Evolutionary conservation across 2,113 vertebrate genomes (phyloP).

Genomic region (Trinectes maculatus): DNA sequence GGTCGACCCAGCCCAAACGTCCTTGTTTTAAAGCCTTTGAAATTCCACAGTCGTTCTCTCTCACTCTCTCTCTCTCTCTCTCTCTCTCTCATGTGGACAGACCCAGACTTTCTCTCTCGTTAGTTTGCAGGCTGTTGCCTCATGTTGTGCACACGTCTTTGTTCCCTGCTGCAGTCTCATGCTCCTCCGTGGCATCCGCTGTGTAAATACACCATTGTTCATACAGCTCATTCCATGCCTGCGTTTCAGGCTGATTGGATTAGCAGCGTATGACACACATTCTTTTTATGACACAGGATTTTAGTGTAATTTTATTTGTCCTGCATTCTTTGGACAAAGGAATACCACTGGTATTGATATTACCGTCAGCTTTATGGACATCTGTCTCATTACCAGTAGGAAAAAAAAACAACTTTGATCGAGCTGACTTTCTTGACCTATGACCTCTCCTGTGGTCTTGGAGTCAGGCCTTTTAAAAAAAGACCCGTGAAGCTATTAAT

Average conservation of each 20-base stretch:
- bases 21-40: conserved; percentile 9
- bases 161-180: conserved; percentile 46
- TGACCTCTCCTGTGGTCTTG: neutral
- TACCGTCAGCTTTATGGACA: neutral
- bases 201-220: conserved; percentile 50
- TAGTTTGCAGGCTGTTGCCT: conserved; percentile 29
- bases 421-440: too few species aligned
- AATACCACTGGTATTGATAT: too few species aligned
- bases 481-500: too few species aligned
- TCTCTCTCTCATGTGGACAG: neutral
- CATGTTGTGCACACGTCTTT: conserved; percentile 30
- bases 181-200: conserved; percentile 42
- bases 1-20: conserved; percentile 4
- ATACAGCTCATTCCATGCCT: conserved; percentile 23
- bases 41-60: conserved; percentile 10
- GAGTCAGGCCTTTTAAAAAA: neutral
- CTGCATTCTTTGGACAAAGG: neutral
- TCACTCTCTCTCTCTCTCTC: conserved; percentile 1
- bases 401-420: neutral
- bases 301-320: conserved; percentile 19
- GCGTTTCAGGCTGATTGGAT: conserved; percentile 42
- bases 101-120: conserved; percentile 9
- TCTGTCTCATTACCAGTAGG: neutral
- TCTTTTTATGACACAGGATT: conserved; percentile 7
- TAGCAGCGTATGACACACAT: conserved; percentile 46